Evolutionary conservation across 2,888 invertebrate species (phyloP).

Genomic region (Chymomyza procnemis): DNA sequence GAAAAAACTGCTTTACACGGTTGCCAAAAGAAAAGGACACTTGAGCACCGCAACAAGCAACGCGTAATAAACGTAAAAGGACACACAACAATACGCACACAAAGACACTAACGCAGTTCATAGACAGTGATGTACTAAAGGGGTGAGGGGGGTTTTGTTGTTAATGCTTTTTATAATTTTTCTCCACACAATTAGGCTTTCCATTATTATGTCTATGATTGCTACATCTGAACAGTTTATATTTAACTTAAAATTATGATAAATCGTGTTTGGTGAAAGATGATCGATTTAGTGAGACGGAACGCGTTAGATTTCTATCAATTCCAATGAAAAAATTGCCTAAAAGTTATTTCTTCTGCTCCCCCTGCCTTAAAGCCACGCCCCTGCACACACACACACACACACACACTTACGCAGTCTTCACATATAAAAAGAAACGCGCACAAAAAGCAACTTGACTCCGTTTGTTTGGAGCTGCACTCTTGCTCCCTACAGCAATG

Average conservation of each 20-base stretch:
- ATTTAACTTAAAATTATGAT: no score
- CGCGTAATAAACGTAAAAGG: conserved; percentile 44
- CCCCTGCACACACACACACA: not conserved
- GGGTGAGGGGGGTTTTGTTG: no score
- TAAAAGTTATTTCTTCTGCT: no score
- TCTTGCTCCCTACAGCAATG: not conserved
- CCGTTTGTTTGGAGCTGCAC: conserved; percentile 31
- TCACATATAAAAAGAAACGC: not conserved
- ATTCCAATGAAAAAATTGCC: no score
- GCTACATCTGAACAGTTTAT: no score
- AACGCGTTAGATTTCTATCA: no score
- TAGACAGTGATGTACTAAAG: not conserved
- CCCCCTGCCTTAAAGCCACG: no score
- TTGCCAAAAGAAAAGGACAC: conserved; percentile 41
- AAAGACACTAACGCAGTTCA: not conserved
- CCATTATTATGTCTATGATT: no score
- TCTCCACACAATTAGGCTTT: no score
- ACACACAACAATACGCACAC: conserved; percentile 20
- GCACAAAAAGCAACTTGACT: conserved; percentile 26
- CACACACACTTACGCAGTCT: not conserved
- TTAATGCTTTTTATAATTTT: no score
- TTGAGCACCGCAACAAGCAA: conserved; percentile 36
- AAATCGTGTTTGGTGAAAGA: no score
- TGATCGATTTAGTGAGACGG: no score
- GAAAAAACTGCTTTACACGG: not conserved